Evolutionary conservation across 2,113 vertebrate genomes (phyloP), one percentile per base, ranked within the genome.

Genomic region (Semicossyphus pulcher): DNA sequence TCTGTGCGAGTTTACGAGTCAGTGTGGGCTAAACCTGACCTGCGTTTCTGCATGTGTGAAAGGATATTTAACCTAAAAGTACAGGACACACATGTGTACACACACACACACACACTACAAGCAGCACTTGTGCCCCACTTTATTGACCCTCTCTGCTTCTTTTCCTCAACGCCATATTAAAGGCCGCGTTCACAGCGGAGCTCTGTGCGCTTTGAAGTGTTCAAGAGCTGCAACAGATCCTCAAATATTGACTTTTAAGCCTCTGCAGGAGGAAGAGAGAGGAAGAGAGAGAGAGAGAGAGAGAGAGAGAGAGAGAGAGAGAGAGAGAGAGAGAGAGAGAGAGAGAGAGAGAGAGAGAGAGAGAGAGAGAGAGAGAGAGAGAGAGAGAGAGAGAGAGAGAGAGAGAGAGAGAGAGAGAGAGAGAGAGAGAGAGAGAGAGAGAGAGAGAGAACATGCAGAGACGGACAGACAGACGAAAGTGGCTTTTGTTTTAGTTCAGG

Each of bases 211-310:
- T 93, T 92, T 91, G 88, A 92, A 91, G 89, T 86, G 80, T 76
- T 80, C 45, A 39, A 87, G 71, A 68, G 82, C 91, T 74, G 77
- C 83, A 81, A 74, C 78, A 84, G 86, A 89, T 90, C 85, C 81
- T 88, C 86, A 92, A 93, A 92, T 93, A 92, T 93, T 91, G 91
- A 91, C 89, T 92, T 84, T 89, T 83, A 87, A 92, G 86, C 76
- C 87, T 56, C 42, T 66, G 74, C 58, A 78, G 68, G 48, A 84
- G 65, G 37, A 53, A 56, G 80, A 63, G 63, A 54, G 72, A 39
- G 37, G 59, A 7, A 14, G 53, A 12, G 39, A 34, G 42, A 68
- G 64, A 61, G 11, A 36, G 34, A 66, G 37, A 45, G 45, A 14
- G 52, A 8, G 20, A 34, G 29, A 31, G 28, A 60, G 61, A 57